phyloP scores from a whole-genome alignment of 2,113 vertebrate species.

The Podocnemis expansa region DNA sequence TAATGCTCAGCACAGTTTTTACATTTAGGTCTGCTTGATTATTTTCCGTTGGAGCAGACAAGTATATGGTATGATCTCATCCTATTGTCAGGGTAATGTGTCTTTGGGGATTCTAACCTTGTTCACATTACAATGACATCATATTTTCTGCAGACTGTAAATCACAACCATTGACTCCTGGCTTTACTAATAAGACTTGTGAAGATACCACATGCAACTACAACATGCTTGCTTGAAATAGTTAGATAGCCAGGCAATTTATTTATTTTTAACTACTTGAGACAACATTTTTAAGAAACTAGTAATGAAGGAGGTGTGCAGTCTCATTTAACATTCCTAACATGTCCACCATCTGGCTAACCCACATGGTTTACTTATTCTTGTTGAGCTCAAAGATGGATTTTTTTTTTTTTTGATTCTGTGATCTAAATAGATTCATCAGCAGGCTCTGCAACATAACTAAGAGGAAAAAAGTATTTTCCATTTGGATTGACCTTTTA shows the following conservation, averaged over 20 bases:
- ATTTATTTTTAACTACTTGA: neutral
- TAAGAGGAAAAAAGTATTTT: neutral
- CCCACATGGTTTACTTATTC: neutral
- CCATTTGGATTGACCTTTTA: neutral
- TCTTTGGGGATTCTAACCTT: constrained; percentile 66
- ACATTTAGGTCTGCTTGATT: constrained; percentile 35
- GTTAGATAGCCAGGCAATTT: neutral
- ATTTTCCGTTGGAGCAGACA: constrained; percentile 52
- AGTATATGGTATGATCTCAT: constrained; percentile 69
- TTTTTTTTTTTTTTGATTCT: neutral
- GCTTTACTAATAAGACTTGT: constrained; percentile 46
- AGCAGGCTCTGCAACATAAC: constrained; percentile 14
- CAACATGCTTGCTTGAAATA: neutral
- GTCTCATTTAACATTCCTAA: neutral
- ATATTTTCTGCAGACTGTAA: constrained; percentile 51
- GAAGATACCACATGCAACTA: neutral
- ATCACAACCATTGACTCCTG: constrained; percentile 45
- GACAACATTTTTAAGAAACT: neutral
- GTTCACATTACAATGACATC: constrained; percentile 63
- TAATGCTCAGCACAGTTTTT: constrained; percentile 40
- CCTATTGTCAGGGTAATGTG: constrained; percentile 67
- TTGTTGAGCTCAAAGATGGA: neutral
- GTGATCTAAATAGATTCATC: neutral
- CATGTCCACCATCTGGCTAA: neutral
- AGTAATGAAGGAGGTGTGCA: neutral